Percentiles rank a stretch among this genome's conserved stretches.
Evolutionary conservation across 2,888 invertebrate genomes (phyloP).

Genomic region (Isotomurus palustris): DNA sequence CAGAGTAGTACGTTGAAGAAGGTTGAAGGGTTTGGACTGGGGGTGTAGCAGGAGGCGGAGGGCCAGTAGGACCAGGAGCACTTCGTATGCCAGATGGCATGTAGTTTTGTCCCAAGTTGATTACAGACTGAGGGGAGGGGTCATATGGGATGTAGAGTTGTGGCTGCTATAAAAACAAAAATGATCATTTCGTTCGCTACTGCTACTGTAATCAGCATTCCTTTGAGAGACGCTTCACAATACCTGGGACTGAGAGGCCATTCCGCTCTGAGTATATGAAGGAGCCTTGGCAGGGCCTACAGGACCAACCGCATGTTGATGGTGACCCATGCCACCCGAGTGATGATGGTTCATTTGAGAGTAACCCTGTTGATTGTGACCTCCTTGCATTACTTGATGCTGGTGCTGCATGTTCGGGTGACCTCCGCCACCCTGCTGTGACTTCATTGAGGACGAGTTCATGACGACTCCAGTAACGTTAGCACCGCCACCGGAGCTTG

Average conservation of each 20-base stretch:
- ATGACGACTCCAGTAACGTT: conserved; percentile 29
- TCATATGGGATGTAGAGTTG: conserved; percentile 39
- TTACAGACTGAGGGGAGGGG: conserved; percentile 25
- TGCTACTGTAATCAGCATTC: background rate
- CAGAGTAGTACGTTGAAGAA: conserved; percentile 36
- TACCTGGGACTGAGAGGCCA: conserved; percentile 30
- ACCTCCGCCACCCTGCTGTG: conserved; percentile 20
- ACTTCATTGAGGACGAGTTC: conserved; percentile 30
- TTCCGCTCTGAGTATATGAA: conserved; percentile 35
- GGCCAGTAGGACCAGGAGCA: conserved; percentile 37
- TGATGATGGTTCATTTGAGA: conserved; percentile 41
- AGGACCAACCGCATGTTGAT: conserved; percentile 29
- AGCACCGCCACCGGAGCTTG: conserved; percentile 28
- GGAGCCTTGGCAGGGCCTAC: conserved; percentile 33
- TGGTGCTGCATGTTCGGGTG: conserved; percentile 34
- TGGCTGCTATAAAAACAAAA: conserved; percentile 17
- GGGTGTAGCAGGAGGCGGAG: conserved; percentile 41
- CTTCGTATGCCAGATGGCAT: conserved; percentile 35
- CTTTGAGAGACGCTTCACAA: background rate
- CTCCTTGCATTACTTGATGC: conserved; percentile 29
- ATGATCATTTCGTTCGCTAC: background rate
- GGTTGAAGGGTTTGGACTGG: conserved; percentile 37
- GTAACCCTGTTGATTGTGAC: conserved; percentile 31
- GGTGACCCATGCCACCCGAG: conserved; percentile 24
- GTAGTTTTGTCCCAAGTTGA: conserved; percentile 37